Evolutionary conservation across 2,888 invertebrate genomes (phyloP).

Genomic region (Heliconius ismenius): DNA sequence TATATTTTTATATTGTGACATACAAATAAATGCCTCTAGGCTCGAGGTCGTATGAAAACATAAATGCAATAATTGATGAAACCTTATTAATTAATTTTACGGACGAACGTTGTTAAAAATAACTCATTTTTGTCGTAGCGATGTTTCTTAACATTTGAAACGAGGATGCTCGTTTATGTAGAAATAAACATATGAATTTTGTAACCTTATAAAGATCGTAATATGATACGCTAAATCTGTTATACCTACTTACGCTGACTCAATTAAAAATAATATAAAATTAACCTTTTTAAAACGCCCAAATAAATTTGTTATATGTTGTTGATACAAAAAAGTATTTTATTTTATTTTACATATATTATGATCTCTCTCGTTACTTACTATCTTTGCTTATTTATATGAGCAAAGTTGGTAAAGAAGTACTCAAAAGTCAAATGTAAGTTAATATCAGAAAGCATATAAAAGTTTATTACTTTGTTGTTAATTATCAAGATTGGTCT

Average conservation of each 20-base stretch:
- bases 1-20: slow-evolving; percentile 22
- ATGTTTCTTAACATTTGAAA: slow-evolving; percentile 34
- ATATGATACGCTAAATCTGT: slow-evolving; percentile 4
- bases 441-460: neutral
- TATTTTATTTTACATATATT: neutral
- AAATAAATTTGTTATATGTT: neutral
- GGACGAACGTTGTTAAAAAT: slow-evolving; percentile 32
- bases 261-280: neutral
- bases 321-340: too few relatives aligned
- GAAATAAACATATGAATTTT: slow-evolving; percentile 28
- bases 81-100: slow-evolving; percentile 39
- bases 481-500: neutral
- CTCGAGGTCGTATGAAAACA: slow-evolving; percentile 10
- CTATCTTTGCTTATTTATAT: neutral
- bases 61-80: slow-evolving; percentile 29
- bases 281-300: neutral
- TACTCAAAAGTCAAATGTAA: neutral
- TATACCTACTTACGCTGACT: neutral
- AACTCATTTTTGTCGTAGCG: slow-evolving; percentile 39
- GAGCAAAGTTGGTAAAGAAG: neutral
- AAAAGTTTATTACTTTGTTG: neutral
- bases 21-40: slow-evolving; percentile 9
- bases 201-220: slow-evolving; percentile 31
- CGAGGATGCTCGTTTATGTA: slow-evolving; percentile 31
- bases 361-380: too few relatives aligned